These are phyloP conservation scores for Grantiella picta DNA, from an alignment of 2,113 vertebrate genomes.

Conservation along the genomic window DNA sequence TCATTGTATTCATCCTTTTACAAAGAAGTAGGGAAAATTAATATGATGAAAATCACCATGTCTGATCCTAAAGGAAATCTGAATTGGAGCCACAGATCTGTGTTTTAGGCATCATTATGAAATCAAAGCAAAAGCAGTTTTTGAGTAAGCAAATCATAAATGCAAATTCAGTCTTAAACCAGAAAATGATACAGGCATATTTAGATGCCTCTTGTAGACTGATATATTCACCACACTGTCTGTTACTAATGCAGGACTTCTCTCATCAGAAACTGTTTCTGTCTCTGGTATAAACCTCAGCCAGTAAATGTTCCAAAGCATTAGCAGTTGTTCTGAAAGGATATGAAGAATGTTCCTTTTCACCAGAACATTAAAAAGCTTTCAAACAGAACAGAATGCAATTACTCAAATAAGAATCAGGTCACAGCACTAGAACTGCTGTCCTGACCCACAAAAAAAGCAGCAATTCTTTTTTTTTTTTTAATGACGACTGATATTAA, in stretches of 20 bases:
- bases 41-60: neutral
- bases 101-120: neutral
- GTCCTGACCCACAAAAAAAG: neutral
- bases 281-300: neutral
- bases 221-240: neutral
- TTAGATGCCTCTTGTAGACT: neutral
- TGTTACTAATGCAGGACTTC: neutral
- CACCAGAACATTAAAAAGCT: constrained; percentile 9
- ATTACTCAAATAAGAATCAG: neutral
- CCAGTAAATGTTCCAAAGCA: neutral
- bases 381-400: constrained; percentile 13
- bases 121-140: neutral
- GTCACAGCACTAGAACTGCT: neutral
- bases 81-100: neutral
- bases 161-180: neutral
- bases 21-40: neutral
- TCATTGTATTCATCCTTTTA: neutral
- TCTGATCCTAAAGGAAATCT: neutral
- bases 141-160: neutral
- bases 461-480: neutral
- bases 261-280: neutral
- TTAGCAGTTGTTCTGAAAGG: neutral
- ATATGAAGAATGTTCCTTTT: constrained; percentile 18
- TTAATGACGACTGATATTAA: neutral
- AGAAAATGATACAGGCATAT: neutral